These are phyloP conservation scores for Drosophila subpulchrella DNA, from an alignment of 1,140 invertebrate species.

Conservation along the genomic window DNA sequence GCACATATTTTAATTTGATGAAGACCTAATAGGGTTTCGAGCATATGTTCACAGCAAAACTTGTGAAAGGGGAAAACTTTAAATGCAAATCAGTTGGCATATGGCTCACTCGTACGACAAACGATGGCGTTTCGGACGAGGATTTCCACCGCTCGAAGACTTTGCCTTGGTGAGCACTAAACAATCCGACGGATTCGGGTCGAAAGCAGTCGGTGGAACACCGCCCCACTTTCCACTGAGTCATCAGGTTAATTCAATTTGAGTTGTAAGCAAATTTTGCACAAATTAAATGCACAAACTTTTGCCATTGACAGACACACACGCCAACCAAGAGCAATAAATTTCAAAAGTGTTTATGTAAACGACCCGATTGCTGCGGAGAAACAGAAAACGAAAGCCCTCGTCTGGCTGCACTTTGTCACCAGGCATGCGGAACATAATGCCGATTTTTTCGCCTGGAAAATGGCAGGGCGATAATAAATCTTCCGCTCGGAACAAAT, in stretches of 20 bases:
- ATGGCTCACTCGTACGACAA: conserved; percentile 31
- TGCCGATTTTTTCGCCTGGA: conserved; percentile 78
- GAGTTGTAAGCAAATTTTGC: conserved; percentile 75
- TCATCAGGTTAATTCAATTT: conserved; percentile 78
- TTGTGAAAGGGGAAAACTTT: conserved; percentile 53
- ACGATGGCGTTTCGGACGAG: conserved; percentile 15
- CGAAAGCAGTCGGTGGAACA: conserved; percentile 19
- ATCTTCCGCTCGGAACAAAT: conserved; percentile 75
- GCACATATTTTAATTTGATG: conserved; percentile 60
- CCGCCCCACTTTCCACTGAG: conserved; percentile 27
- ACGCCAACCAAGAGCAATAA: conserved; percentile 54
- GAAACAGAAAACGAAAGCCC: conserved; percentile 23
- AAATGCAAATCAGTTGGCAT: conserved; percentile 57
- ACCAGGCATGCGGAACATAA: conserved; percentile 73
- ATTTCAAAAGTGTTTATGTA: conserved; percentile 73
- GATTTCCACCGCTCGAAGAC: conserved; percentile 2
- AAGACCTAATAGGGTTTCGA: conserved; percentile 49
- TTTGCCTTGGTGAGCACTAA: neutral
- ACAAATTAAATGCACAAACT: conserved; percentile 79
- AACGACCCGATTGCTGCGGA: conserved; percentile 69
- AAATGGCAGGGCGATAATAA: conserved; percentile 75
- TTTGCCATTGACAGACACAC: conserved; percentile 68
- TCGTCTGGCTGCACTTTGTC: conserved; percentile 76
- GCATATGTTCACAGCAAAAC: conserved; percentile 49
- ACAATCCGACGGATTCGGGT: neutral